Evolutionary conservation across 2,888 invertebrate species (phyloP), one percentile per base, ranked within the genome.

Genomic region (Scaptomyza caliginosa): DNA sequence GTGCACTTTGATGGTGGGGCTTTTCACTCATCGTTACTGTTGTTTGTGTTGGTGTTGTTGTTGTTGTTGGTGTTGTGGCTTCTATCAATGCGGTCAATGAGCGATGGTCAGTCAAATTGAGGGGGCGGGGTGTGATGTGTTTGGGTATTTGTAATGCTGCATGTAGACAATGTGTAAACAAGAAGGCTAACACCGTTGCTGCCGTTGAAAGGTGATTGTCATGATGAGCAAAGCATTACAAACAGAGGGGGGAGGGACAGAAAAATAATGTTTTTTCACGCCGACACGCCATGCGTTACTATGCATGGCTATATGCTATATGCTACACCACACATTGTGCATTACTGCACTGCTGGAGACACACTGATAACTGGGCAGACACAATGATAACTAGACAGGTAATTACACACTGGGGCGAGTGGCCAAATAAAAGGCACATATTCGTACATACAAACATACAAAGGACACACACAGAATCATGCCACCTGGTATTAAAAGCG

Each of bases 91-190:
- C 40, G 72, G 67, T 71, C 67, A 68, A 60, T 59, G 58, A 64
- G 38, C 34, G 55, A 49, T 17, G 34, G 55, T 36, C 50, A 67
- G 17, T 21, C 28, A 59, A 43, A 58, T 8, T 28, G 38, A 3
- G 8, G 34, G 52, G 36, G 34, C 4, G 7, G 7, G 5, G 5
- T 13, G 46, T n/a, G 30, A n/a, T 16, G 24, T n/a, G 32, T 45
- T 38, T 36, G 30, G 63, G 34, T 34, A 71, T 67, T 68, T 68
- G 71, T 70, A 77, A 66, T 78, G 55, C 57, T 40, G 28, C 58
- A 42, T 81, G 86, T 84, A 67, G 74, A 82, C 82, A 87, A 74
- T 82, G 69, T 87, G 80, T 86, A 86, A 81, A 86, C 80, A 81
- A 73, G 28, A 76, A 66, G 81, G 69, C 67, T 67, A 66, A 79